Evolutionary conservation across 2,888 invertebrate genomes (phyloP).

Genomic region (Cephus pygmeus): DNA sequence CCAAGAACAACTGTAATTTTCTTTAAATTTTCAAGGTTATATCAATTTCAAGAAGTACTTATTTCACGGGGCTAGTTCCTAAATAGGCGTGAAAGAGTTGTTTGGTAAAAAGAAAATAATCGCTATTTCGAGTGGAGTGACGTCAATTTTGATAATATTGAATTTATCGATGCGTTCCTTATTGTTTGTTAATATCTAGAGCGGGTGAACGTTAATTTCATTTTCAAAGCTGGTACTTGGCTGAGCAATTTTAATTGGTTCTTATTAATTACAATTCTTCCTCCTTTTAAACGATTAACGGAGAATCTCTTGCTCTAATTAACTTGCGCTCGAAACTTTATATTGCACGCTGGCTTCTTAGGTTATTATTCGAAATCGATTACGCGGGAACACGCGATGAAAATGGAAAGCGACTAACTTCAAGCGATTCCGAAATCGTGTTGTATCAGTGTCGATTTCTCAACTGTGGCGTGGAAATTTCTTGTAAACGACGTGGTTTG

Average conservation of each 20-base stretch:
- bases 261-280: not conserved
- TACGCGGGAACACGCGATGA: constrained; percentile 36
- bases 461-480: not conserved
- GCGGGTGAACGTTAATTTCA: not conserved
- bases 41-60: not conserved
- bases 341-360: not conserved
- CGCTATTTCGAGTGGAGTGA: not conserved
- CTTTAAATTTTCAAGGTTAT: not conserved
- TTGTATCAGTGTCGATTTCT: not conserved
- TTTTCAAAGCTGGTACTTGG: not conserved
- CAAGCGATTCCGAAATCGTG: not conserved
- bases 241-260: not conserved
- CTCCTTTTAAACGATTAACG: not conserved
- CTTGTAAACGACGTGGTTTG: not conserved
- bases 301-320: not conserved
- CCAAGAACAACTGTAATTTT: not conserved
- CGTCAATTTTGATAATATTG: not conserved
- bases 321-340: not conserved
- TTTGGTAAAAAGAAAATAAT: not conserved
- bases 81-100: not conserved
- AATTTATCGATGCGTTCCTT: not conserved
- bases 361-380: constrained; percentile 35
- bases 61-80: not conserved
- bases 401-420: constrained; percentile 43
- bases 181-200: not conserved